Percentiles rank a stretch among this genome's conserved stretches.
These are phyloP conservation scores for Drosophila busckii DNA, from an alignment of 1,140 invertebrate genomes.

Conservation along the genomic window DNA sequence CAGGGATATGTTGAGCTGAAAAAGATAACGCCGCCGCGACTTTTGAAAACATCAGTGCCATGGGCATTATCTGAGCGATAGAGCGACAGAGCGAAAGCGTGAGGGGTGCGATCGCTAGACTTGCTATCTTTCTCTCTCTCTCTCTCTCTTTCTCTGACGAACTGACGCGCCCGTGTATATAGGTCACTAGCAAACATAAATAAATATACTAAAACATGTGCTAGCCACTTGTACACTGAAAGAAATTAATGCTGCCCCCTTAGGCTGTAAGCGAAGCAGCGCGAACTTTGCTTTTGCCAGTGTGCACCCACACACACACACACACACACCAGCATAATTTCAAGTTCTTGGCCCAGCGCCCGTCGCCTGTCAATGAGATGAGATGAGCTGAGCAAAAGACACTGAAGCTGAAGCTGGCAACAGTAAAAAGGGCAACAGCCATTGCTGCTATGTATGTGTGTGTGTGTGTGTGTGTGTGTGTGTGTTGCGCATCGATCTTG, in stretches of 20 bases:
- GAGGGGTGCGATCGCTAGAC: not conserved
- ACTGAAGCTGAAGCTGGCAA: constrained; percentile 6
- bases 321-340: constrained; percentile 36
- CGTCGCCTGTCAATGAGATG: constrained; percentile 40
- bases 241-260: not conserved
- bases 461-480: constrained; percentile 16
- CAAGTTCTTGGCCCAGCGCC: constrained; percentile 71
- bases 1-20: constrained; percentile 69
- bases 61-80: too few species aligned
- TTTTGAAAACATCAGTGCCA: too few species aligned
- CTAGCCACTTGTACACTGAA: constrained; percentile 3
- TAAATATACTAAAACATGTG: constrained; percentile 31
- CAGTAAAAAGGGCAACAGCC: too few species aligned
- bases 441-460: too few species aligned
- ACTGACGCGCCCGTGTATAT: constrained; percentile 19
- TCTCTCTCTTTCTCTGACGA: not conserved
- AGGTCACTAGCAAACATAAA: constrained; percentile 58
- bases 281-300: not conserved
- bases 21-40: constrained; percentile 10
- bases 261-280: not conserved
- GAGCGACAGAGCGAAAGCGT: not conserved
- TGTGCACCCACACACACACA: not conserved
- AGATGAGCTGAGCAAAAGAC: not conserved
- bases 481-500: constrained; percentile 42
- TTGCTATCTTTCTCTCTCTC: not conserved